Evolutionary conservation across 1,140 invertebrate species (phyloP).

Genomic region (Cydia fagiglandana): DNA sequence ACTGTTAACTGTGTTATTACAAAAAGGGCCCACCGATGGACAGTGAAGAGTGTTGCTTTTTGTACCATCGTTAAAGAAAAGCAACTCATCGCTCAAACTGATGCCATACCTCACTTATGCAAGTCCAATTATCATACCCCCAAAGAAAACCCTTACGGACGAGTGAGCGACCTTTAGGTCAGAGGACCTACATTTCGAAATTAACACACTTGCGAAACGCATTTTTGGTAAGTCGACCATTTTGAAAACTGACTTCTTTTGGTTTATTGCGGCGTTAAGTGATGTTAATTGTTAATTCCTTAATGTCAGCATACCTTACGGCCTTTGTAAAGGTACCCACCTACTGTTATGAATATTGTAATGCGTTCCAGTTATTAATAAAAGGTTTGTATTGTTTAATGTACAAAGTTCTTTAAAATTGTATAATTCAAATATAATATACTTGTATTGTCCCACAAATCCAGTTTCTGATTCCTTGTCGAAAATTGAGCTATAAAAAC

Average conservation of each 20-base stretch:
- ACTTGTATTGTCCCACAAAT: not conserved
- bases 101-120: slow-evolving; percentile 42
- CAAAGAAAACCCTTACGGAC: slow-evolving; percentile 9
- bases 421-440: not conserved
- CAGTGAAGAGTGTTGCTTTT: too few species aligned
- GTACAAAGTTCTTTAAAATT: not conserved
- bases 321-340: slow-evolving; percentile 19
- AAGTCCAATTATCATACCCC: slow-evolving; percentile 48
- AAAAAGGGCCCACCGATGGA: too few species aligned
- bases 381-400: not conserved
- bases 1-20: too few species aligned
- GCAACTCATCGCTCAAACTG: not conserved
- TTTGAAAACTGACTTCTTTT: not conserved
- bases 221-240: slow-evolving; percentile 18
- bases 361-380: not conserved
- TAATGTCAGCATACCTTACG: slow-evolving; percentile 2
- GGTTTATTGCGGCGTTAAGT: slow-evolving; percentile 16
- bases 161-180: slow-evolving; percentile 7
- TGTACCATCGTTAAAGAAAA: not conserved
- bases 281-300: slow-evolving; percentile 29
- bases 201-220: not conserved
- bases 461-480: not conserved
- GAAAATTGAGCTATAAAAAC: too few species aligned
- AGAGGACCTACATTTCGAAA: slow-evolving; percentile 12
- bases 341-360: slow-evolving; percentile 15